Percentiles rank a stretch among this genome's conserved stretches.
These are phyloP conservation scores for Tragelaphus buxtoni DNA, from an alignment of 2,113 vertebrate genomes.

Conservation along the genomic window DNA sequence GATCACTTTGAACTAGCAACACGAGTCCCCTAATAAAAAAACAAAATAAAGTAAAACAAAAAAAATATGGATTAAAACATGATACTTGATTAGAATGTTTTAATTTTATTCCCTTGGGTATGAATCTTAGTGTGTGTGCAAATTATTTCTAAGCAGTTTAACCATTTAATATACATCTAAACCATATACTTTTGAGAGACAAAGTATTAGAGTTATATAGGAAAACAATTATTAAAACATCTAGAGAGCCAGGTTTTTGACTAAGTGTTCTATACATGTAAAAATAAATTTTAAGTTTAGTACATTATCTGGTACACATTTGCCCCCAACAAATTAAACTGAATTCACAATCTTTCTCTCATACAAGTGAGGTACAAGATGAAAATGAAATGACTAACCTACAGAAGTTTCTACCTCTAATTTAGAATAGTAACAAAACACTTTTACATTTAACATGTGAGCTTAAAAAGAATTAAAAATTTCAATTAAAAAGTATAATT, in stretches of 20 bases:
- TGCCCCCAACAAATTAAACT: not conserved
- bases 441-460: not conserved
- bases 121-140: not conserved
- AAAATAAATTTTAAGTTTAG: not conserved
- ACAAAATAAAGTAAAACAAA: constrained; percentile 5
- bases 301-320: not conserved
- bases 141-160: constrained; percentile 31
- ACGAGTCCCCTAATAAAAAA: not conserved
- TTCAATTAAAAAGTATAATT: not conserved
- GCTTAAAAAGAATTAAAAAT: constrained; percentile 7
- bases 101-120: not conserved
- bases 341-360: not conserved
- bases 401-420: not conserved
- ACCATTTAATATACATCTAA: not conserved
- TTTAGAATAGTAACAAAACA: not conserved
- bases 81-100: not conserved
- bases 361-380: not conserved
- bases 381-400: not conserved
- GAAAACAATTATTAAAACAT: not conserved
- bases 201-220: not conserved
- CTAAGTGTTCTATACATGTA: not conserved
- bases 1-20: constrained; percentile 24
- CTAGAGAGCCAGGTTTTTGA: not conserved
- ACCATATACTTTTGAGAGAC: not conserved
- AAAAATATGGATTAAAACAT: not conserved